Evolutionary conservation across 2,797 vertebrate genomes (phyloP).

Genomic region (Tadarida brasiliensis): DNA sequence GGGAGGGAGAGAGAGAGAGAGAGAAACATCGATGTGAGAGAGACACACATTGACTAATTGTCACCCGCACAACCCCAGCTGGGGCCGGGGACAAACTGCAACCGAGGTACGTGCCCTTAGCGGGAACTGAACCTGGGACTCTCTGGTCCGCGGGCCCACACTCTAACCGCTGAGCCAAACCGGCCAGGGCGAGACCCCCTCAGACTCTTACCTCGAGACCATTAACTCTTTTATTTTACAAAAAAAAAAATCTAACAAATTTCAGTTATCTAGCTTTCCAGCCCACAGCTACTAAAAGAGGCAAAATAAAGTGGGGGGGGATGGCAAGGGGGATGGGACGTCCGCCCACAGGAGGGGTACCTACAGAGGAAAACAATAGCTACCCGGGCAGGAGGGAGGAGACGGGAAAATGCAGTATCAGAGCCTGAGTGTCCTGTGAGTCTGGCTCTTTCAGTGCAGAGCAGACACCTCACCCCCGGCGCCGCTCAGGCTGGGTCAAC

Average conservation of each 20-base stretch:
- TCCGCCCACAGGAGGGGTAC: neutral
- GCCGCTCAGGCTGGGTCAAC: neutral
- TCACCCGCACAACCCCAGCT: too few relatives aligned
- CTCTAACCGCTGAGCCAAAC: neutral
- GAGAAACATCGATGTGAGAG: neutral
- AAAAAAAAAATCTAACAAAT: neutral
- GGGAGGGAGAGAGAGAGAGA: neutral
- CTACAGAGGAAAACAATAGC: neutral
- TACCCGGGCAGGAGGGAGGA: neutral
- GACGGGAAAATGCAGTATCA: neutral
- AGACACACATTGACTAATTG: neutral
- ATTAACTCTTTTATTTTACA: neutral
- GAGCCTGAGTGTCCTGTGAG: neutral
- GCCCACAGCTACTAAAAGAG: neutral
- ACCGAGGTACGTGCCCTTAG: too few relatives aligned
- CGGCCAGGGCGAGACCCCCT: neutral
- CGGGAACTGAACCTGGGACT: neutral
- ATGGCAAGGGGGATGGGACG: accelerated
- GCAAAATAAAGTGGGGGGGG: neutral
- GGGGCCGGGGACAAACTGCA: too few relatives aligned
- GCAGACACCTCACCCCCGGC: too few relatives aligned
- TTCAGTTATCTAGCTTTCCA: neutral
- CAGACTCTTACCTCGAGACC: neutral
- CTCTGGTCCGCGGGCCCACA: neutral
- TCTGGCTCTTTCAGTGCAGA: neutral